Evolutionary conservation across 1,140 invertebrate species (phyloP).

Genomic region (Pomacea maculata): DNA sequence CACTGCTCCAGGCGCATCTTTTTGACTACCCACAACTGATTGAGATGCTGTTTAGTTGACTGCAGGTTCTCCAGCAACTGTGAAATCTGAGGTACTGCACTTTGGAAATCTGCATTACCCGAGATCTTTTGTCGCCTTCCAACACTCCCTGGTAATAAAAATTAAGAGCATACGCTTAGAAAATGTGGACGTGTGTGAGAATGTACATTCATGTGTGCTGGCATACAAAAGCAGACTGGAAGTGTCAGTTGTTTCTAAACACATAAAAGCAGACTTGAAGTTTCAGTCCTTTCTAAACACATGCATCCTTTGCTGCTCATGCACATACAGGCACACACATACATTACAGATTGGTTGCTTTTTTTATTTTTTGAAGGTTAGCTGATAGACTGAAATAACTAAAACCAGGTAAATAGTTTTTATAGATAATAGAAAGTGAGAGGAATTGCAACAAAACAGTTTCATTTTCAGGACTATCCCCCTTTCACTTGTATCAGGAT

Average conservation of each 20-base stretch:
- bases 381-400: too few species aligned
- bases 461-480: too few species aligned
- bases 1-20: constrained; percentile 83
- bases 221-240: neutral
- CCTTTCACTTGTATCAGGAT: too few species aligned
- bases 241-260: neutral
- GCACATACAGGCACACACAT: constrained; percentile 15
- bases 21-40: constrained; percentile 87
- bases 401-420: too few species aligned
- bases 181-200: too few species aligned
- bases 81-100: constrained; percentile 65
- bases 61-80: constrained; percentile 81
- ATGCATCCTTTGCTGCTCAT: neutral
- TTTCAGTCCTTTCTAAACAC: neutral
- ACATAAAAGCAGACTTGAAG: neutral
- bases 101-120: constrained; percentile 76
- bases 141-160: constrained; percentile 18
- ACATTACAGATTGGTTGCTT: neutral
- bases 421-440: too few species aligned
- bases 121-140: constrained; percentile 68
- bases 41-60: constrained; percentile 86
- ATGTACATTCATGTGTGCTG: neutral
- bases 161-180: neutral
- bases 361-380: too few species aligned
- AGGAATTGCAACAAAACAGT: too few species aligned